Base-by-base conservation (phyloP, 2,113 vertebrate species). In the Phylloscopus trochilus region DNA sequence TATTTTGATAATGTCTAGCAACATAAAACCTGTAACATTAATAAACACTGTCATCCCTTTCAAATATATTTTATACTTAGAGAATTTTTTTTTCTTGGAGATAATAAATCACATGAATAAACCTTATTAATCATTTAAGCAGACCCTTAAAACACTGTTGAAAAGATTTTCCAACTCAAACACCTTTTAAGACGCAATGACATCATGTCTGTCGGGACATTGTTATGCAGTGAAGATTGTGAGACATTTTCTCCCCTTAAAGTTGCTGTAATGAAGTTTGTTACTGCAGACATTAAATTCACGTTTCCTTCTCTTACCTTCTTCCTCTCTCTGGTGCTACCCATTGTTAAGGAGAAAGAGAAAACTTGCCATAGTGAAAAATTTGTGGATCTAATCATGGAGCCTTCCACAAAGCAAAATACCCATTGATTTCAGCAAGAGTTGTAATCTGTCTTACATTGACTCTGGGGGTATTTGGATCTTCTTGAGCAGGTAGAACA, bases 141-240 rank as follows among this genome's bases (percentile, higher is more conserved):
- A 93, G 83, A 77, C 80, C 63, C 91, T 96, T 95, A 91, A 96
- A 96, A 83, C 81, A 85, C 67, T 33, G n/a, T 78, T 91, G 86
- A 93, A 97, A 93, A 75, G 92, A 88, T 94, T 97, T 97, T 97
- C 96, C 96, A 95, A 95, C 81, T 96, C 85, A 95, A 96, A 97
- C 94, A 97, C 91, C 96, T 96, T 97, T 95, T 92, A 97, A 93
- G 93, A 94, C 10, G 6, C 79, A 91, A 93, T 97, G 97, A 97
- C 97, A 96, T 97, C 93, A 95, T 96, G 97, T 97, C 97, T 97
- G 96, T 95, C 2, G 41, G 83, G 96, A 97, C 96, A 97, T 90
- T 96, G 96, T 97, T 94, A 91, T 76, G 81, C 82, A 88, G 66
- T 9, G 86, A 92, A 95, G 90, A 93, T 79, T 90, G 78, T 33